Evolutionary conservation across 2,888 invertebrate genomes (phyloP).

Genomic region (Julus scandinavius): DNA sequence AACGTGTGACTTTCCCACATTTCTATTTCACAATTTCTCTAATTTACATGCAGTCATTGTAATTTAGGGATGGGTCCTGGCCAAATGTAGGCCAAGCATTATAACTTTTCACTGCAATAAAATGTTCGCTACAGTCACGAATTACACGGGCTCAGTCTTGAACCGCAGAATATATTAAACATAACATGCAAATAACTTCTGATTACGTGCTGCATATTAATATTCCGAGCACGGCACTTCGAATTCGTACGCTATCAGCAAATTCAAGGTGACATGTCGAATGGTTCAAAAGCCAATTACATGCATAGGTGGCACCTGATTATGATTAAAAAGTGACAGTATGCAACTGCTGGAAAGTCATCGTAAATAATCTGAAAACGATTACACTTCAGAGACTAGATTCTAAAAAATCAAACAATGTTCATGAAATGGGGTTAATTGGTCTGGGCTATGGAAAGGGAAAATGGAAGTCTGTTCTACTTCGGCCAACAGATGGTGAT

Average conservation of each 20-base stretch:
- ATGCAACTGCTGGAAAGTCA: neutral
- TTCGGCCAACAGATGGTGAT: too few species aligned
- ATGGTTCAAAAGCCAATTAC: neutral
- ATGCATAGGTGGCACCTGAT: neutral
- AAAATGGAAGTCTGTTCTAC: too few species aligned
- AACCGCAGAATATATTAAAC: neutral
- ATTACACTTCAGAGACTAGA: too few species aligned
- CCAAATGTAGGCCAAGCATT: neutral
- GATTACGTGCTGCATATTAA: neutral
- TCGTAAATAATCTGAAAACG: neutral
- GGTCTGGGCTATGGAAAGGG: too few species aligned
- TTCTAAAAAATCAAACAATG: too few species aligned
- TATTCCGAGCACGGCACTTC: neutral
- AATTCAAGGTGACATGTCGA: conserved; percentile 5
- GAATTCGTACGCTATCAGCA: neutral
- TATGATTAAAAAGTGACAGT: neutral
- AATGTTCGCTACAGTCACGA: neutral
- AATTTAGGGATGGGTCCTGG: neutral
- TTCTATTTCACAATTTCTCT: too few species aligned
- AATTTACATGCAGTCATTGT: too few species aligned
- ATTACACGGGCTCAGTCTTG: neutral
- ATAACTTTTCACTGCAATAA: neutral
- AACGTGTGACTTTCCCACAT: too few species aligned
- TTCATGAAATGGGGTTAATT: too few species aligned
- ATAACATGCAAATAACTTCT: conserved; percentile 1